These are phyloP conservation scores for Elysia chlorotica DNA, from an alignment of 1,140 invertebrate species.

Conservation along the genomic window DNA sequence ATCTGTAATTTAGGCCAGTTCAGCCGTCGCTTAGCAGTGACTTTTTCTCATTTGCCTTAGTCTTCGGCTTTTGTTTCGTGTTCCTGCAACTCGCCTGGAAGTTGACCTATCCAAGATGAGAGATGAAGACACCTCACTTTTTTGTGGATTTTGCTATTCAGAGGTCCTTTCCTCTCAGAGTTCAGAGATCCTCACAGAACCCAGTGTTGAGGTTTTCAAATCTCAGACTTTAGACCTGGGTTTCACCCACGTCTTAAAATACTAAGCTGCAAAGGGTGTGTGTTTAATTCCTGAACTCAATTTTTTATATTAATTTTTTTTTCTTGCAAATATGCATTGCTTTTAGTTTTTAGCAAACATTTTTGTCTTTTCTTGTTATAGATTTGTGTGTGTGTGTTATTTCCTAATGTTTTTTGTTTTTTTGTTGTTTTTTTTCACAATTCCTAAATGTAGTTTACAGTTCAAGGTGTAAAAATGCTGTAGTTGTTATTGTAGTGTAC, in stretches of 20 bases:
- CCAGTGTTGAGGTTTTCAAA: conserved; percentile 1
- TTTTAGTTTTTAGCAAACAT: not conserved
- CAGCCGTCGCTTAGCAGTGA: conserved; percentile 11
- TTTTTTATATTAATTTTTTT: too few relatives aligned
- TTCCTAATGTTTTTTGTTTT: not conserved
- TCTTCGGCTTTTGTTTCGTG: conserved; percentile 17
- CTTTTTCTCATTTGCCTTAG: conserved; percentile 26
- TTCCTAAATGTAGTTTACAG: too few relatives aligned
- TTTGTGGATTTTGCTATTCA: not conserved
- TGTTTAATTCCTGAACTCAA: too few relatives aligned
- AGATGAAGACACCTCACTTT: not conserved
- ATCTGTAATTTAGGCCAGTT: not conserved
- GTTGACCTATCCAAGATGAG: not conserved
- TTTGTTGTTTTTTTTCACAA: too few relatives aligned
- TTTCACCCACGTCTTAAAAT: too few relatives aligned
- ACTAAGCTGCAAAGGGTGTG: too few relatives aligned
- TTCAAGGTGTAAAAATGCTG: not conserved
- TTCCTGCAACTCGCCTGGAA: conserved; percentile 13
- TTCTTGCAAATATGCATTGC: too few relatives aligned
- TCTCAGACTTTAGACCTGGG: too few relatives aligned
- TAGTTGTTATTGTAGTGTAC: not conserved
- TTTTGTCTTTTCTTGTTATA: not conserved
- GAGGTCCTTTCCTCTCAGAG: not conserved
- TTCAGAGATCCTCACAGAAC: not conserved
- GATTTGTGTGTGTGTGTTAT: conserved; percentile 16